phyloP scores from a whole-genome alignment of 2,113 vertebrate species.

The Labrus mixtus region DNA sequence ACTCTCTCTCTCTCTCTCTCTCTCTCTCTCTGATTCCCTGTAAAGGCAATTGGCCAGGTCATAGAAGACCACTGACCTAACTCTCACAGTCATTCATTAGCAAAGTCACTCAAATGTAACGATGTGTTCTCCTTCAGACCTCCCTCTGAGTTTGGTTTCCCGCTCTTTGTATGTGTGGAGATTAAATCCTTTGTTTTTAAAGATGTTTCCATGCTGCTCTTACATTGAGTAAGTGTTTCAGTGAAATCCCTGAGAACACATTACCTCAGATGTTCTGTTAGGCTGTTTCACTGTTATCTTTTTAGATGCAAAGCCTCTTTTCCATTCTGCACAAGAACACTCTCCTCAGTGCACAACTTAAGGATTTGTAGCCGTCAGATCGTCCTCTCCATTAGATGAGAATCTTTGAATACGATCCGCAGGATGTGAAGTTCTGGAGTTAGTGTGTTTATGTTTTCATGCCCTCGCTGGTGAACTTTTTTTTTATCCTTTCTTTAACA shows the following conservation, averaged over 20 bases:
- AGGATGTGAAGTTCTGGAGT: not conserved
- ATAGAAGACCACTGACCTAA: conserved; percentile 62
- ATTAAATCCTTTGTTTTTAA: not conserved
- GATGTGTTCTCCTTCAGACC: conserved; percentile 20
- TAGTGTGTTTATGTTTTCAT: not conserved
- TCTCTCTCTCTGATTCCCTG: conserved; percentile 3
- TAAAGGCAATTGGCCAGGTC: conserved; percentile 57
- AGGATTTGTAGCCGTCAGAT: conserved; percentile 19
- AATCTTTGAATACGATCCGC: not conserved
- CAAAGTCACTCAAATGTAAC: conserved; percentile 45
- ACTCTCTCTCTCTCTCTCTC: conserved; percentile 23
- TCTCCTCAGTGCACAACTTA: not conserved
- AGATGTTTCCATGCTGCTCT: not conserved
- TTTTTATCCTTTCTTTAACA: too few relatives aligned
- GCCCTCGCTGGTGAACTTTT: not conserved
- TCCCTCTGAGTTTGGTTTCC: conserved; percentile 21
- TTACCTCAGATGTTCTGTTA: not conserved
- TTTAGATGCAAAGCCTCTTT: conserved; percentile 11
- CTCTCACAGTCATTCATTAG: conserved; percentile 48
- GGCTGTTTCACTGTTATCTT: conserved; percentile 12
- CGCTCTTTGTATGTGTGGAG: not conserved
- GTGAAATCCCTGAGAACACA: not conserved
- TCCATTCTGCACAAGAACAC: not conserved
- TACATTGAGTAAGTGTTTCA: conserved; percentile 4
- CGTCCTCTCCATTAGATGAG: conserved; percentile 17